phyloP scores from a whole-genome alignment of 2,888 invertebrate species.

The Lutraria lutraria region DNA sequence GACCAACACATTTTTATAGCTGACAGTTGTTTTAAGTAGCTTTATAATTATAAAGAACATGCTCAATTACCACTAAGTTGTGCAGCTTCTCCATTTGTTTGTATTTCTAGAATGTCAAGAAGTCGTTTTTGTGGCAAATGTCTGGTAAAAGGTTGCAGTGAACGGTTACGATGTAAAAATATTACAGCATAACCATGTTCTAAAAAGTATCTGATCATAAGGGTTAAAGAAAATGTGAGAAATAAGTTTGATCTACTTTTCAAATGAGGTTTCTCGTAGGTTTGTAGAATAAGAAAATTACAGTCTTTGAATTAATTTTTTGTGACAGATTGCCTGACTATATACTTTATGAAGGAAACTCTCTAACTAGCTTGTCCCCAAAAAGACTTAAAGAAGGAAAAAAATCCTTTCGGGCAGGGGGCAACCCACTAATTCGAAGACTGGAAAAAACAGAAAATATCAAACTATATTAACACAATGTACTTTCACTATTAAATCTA shows the following conservation, averaged over 20 bases:
- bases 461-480: neutral
- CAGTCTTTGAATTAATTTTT: too few species aligned
- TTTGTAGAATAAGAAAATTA: too few species aligned
- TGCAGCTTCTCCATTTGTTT: conserved; percentile 28
- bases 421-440: too few species aligned
- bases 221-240: neutral
- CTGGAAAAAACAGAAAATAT: too few species aligned
- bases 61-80: conserved; percentile 47
- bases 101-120: conserved; percentile 79
- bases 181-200: conserved; percentile 94
- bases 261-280: neutral
- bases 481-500: conserved; percentile 15
- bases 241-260: neutral
- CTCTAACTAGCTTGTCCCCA: too few species aligned
- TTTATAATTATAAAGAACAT: neutral
- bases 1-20: neutral
- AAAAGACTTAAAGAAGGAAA: too few species aligned
- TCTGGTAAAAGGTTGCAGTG: conserved; percentile 95
- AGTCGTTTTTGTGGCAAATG: conserved; percentile 90
- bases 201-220: conserved; percentile 91
- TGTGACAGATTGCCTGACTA: too few species aligned
- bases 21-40: neutral
- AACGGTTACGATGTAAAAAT: conserved; percentile 96
- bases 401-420: too few species aligned
- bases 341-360: too few species aligned